Evolutionary conservation across 1,140 invertebrate species (phyloP), one percentile per base, ranked within the genome.

Genomic region (Drosophila azteca): DNA sequence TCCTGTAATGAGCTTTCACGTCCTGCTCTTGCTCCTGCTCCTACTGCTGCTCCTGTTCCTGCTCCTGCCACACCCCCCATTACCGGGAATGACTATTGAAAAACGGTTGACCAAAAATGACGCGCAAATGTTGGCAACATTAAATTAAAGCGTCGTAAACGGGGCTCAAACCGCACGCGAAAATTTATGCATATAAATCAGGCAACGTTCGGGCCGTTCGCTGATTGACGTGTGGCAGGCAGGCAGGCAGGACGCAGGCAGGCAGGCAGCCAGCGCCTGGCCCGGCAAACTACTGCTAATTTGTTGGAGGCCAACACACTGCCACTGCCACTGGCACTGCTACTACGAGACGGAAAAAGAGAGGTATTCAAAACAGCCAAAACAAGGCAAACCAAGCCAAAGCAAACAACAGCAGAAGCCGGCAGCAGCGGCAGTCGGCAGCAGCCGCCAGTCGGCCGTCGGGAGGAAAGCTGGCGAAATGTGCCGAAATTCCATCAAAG

Each of bases 401-500:
- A 69, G 55, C 71, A 78, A 82, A 83, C 79, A 78, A 77, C 72
- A 76, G 55, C 55, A 83, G 54, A n/a, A n/a, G n/a, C n/a, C 64
- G 74, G 46, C 41, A 54, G 13, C 5, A 29, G 26, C 17, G 48
- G 24, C 13, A 20, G 17, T 20, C 17, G 17, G 17, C n/a, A 22
- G 35, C 26, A 57, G 50, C 11, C 15, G 49, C 11, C 5, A 54
- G 24, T 24, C 7, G 44, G 50, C 26, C 57, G 50, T 3, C 13
- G 35, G 11, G 35, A 13, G 17, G 57, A 52, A 41, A 77, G 61
- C 57, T 35, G 20, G 57, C 72, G 59, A 80, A 80, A 84, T 84
- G 81, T 85, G 81, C 81, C 78, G 81, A 84, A 84, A 84, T 84
- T 85, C 77, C 81, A 84, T 84, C 81, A 84, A 85, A 84, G 80